phyloP scores from a whole-genome alignment of 2,797 vertebrate genomes.

The Cirrhinus molitorella region DNA sequence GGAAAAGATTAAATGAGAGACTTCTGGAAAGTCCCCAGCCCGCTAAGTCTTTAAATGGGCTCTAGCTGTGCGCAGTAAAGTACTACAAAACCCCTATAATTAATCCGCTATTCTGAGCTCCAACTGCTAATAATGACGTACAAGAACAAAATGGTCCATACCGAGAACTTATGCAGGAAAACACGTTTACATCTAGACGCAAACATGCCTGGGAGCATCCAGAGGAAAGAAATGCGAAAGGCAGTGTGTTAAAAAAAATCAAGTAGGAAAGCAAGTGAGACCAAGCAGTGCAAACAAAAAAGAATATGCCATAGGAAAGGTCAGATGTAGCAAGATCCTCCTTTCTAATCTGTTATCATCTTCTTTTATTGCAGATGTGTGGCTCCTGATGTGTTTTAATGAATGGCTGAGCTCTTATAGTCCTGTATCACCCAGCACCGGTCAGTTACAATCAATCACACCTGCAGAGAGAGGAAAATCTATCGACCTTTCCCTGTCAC shows the following conservation, averaged over 20 bases:
- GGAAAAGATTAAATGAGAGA: conserved; percentile 67
- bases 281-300: neutral
- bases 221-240: neutral
- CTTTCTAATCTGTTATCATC: conserved; percentile 63
- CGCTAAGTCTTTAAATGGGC: conserved; percentile 57
- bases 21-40: conserved; percentile 61
- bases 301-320: conserved; percentile 35
- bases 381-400: conserved; percentile 65
- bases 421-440: conserved; percentile 56
- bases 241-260: conserved; percentile 20
- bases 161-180: conserved; percentile 27
- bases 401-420: conserved; percentile 51
- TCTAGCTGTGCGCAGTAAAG: conserved; percentile 54
- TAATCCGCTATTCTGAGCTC: conserved; percentile 58
- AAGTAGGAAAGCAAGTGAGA: conserved; percentile 1
- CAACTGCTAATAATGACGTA: conserved; percentile 50
- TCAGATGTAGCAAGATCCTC: conserved; percentile 39
- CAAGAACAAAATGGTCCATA: conserved; percentile 13
- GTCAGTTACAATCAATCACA: conserved; percentile 68
- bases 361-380: conserved; percentile 66
- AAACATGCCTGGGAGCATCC: neutral
- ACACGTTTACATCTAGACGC: neutral
- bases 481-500: conserved; percentile 69
- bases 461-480: conserved; percentile 61
- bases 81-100: conserved; percentile 56